A percentile compares a stretch with the other conserved stretches of the same genome.
Conservation (phyloP, 2,888 invertebrate species). For the Brenthis daphne region DNA sequence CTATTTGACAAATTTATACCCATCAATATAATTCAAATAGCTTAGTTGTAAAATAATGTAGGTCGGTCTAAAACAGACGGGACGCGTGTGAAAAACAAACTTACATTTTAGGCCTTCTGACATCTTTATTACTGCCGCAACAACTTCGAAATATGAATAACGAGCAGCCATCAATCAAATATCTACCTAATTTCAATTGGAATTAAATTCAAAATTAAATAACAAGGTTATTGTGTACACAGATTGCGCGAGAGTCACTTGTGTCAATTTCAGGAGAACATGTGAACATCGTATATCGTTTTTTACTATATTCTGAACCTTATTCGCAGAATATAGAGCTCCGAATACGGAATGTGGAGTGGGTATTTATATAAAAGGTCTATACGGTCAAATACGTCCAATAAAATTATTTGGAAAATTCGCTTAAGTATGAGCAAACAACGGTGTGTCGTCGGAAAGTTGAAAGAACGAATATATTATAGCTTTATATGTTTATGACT, state of each 20-base stretch:
- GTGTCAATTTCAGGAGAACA: slow-evolving; percentile 64
- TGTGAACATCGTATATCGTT: slow-evolving; percentile 3
- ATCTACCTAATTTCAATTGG: slow-evolving; percentile 44
- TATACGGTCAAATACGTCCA: slow-evolving; percentile 30
- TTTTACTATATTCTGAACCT: slow-evolving; percentile 19
- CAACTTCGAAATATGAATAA: slow-evolving; percentile 31
- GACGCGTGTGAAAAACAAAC: slow-evolving; percentile 73
- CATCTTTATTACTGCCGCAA: slow-evolving; percentile 62
- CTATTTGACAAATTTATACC: neutral
- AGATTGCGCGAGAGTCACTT: slow-evolving; percentile 60
- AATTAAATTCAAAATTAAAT: slow-evolving; percentile 47
- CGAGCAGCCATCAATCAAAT: slow-evolving; percentile 46
- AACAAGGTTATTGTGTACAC: slow-evolving; percentile 41
- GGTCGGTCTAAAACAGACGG: slow-evolving; percentile 43
- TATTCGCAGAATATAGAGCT: slow-evolving; percentile 17
- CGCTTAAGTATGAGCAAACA: slow-evolving; percentile 35
- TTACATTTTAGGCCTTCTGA: slow-evolving; percentile 50
- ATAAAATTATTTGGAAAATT: slow-evolving; percentile 43
- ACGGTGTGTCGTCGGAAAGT: slow-evolving; percentile 26
- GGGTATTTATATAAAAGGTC: slow-evolving; percentile 31
- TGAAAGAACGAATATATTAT: slow-evolving; percentile 22
- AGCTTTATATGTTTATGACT: slow-evolving; percentile 4
- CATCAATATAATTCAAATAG: slow-evolving; percentile 17
- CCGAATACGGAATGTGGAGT: slow-evolving; percentile 7
- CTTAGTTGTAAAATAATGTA: slow-evolving; percentile 48